Conservation (phyloP, 2,113 vertebrate genomes). For the Pachypanchax playfairii region DNA sequence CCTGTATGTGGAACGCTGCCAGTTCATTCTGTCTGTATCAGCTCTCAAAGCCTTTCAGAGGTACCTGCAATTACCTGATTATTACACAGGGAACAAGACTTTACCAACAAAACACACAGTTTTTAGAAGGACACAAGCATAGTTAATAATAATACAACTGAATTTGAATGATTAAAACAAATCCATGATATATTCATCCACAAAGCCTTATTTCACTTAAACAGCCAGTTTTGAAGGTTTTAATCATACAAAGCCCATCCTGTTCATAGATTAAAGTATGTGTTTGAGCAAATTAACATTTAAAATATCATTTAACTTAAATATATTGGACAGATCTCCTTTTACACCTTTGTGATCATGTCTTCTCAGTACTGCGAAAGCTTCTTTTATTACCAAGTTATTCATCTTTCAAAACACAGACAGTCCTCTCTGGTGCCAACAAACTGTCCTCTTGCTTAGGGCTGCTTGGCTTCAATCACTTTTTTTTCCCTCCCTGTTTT, state of each 20-base stretch:
- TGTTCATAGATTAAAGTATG: background rate
- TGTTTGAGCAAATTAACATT: background rate
- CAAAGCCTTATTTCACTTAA: too few relatives aligned
- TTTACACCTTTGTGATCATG: background rate
- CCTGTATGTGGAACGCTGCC: slow-evolving; percentile 50
- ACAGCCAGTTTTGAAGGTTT: too few relatives aligned
- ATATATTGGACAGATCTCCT: background rate
- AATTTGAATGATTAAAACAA: background rate
- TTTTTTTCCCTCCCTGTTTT: slow-evolving; percentile 53
- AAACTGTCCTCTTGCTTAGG: slow-evolving; percentile 50
- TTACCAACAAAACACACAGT: background rate
- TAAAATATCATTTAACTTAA: background rate
- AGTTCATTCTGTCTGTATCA: slow-evolving; percentile 46
- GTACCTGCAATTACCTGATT: slow-evolving; percentile 42
- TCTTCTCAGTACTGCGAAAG: background rate
- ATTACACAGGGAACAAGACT: slow-evolving; percentile 5
- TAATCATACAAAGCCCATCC: too few relatives aligned
- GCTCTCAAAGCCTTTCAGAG: slow-evolving; percentile 29
- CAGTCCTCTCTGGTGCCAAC: slow-evolving; percentile 33
- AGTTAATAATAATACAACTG: background rate
- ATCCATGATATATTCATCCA: too few relatives aligned
- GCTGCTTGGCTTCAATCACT: slow-evolving; percentile 57
- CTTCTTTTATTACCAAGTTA: slow-evolving; percentile 20
- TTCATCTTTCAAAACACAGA: slow-evolving; percentile 56
- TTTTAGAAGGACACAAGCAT: background rate